Evolutionary conservation across 2,113 vertebrate species (phyloP).

Genomic region (Channa maculata): DNA sequence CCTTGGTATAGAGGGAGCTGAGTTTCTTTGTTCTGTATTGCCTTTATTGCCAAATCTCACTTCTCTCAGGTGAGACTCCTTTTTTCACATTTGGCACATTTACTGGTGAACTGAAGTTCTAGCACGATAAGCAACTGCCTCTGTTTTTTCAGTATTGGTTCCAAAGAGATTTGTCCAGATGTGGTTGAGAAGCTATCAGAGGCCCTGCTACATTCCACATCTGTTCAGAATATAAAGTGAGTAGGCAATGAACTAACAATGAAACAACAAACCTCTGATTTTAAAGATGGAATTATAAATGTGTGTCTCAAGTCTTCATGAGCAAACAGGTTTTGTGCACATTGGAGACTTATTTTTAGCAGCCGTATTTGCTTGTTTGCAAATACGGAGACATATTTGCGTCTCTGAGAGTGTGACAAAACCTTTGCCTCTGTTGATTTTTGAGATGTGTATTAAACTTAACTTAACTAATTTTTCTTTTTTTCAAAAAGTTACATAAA

Average conservation of each 20-base stretch:
- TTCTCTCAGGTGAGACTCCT: constrained; percentile 73
- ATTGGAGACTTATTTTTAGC: too few species aligned
- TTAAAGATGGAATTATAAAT: too few species aligned
- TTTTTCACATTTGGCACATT: not conserved
- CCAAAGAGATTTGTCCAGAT: constrained; percentile 42
- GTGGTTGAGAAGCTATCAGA: constrained; percentile 62
- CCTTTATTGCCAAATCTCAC: constrained; percentile 65
- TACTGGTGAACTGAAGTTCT: not conserved
- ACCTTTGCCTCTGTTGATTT: too few species aligned
- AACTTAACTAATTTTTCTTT: too few species aligned
- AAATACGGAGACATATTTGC: too few species aligned
- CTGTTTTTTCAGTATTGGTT: constrained; percentile 62
- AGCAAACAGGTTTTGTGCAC: too few species aligned
- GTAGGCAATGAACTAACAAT: constrained; percentile 33
- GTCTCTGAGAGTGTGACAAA: too few species aligned
- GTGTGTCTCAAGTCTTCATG: too few species aligned
- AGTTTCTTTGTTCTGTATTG: constrained; percentile 70
- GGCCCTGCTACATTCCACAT: constrained; percentile 72
- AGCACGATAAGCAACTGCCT: not conserved
- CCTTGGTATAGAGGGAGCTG: constrained; percentile 63
- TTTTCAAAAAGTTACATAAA: too few species aligned
- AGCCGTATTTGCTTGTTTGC: too few species aligned
- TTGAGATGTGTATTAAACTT: too few species aligned
- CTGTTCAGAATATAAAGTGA: constrained; percentile 86
- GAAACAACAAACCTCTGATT: too few species aligned